phyloP scores from a whole-genome alignment of 1,140 invertebrate species.

The Aporrectodea caliginosa region DNA sequence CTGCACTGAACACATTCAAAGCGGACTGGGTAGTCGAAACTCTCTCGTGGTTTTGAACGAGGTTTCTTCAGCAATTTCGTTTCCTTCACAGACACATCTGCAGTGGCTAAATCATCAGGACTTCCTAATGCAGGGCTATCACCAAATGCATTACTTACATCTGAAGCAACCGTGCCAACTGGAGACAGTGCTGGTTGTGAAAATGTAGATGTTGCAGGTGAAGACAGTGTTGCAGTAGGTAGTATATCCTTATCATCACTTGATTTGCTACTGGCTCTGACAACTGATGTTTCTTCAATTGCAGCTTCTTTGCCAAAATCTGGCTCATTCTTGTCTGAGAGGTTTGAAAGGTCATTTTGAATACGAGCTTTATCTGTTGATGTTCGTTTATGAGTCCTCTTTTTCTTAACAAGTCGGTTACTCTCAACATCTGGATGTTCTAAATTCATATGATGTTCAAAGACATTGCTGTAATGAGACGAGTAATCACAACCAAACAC shows the following conservation, averaged over 20 bases:
- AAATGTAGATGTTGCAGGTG: not conserved
- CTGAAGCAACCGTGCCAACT: not conserved
- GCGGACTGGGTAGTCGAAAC: not conserved
- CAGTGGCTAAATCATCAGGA: not conserved
- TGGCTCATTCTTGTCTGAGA: not conserved
- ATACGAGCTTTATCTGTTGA: not conserved
- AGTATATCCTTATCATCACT: not conserved
- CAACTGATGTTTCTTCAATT: no score
- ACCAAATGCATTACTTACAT: not conserved
- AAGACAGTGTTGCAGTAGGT: not conserved
- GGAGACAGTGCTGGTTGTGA: not conserved
- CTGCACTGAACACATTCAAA: not conserved
- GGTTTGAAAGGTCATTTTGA: not conserved
- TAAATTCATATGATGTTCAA: conserved; percentile 6
- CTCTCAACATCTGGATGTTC: conserved; percentile 15
- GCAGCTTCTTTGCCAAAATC: not conserved
- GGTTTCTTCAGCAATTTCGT: no score
- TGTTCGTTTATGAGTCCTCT: not conserved
- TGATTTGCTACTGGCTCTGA: not conserved
- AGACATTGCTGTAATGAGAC: not conserved
- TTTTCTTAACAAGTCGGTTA: not conserved
- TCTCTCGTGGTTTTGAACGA: not conserved
- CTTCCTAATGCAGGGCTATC: not conserved
- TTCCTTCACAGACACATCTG: no score
- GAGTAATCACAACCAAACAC: conserved; percentile 13